Conservation (phyloP, 2,888 invertebrate genomes). For the Lysandra coridon region DNA sequence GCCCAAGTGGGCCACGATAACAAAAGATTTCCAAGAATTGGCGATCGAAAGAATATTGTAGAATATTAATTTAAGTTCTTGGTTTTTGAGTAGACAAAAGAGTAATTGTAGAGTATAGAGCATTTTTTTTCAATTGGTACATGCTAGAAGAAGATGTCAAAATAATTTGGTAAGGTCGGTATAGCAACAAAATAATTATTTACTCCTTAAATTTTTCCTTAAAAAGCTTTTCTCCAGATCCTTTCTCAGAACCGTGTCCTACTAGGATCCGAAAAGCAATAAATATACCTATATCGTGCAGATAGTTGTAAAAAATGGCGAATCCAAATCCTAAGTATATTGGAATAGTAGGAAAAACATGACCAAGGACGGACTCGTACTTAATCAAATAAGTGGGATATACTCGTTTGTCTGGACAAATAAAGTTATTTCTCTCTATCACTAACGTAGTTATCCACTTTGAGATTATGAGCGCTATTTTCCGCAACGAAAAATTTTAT, state of each 20-base stretch:
- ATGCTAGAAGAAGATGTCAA: neutral
- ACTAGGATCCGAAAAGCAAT: neutral
- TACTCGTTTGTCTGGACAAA: neutral
- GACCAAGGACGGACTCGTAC: neutral
- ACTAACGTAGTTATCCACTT: neutral
- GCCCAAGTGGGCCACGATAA: too few relatives aligned
- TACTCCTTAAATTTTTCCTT: neutral
- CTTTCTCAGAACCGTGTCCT: neutral
- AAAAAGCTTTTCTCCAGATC: neutral
- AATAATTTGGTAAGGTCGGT: neutral
- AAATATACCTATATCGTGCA: neutral
- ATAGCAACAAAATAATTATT: neutral
- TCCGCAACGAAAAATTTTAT: neutral
- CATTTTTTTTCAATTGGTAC: neutral
- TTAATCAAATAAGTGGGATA: conserved; percentile 3
- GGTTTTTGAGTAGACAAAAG: too few relatives aligned
- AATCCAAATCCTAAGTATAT: conserved; percentile 6
- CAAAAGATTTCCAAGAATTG: too few relatives aligned
- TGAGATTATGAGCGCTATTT: neutral
- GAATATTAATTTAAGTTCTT: too few relatives aligned
- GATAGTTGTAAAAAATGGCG: neutral
- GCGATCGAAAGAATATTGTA: too few relatives aligned
- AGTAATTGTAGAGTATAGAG: neutral
- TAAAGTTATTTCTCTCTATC: neutral
- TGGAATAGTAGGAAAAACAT: neutral